Conservation (phyloP, 2,888 invertebrate genomes). For the Ennomos quercinarius region DNA sequence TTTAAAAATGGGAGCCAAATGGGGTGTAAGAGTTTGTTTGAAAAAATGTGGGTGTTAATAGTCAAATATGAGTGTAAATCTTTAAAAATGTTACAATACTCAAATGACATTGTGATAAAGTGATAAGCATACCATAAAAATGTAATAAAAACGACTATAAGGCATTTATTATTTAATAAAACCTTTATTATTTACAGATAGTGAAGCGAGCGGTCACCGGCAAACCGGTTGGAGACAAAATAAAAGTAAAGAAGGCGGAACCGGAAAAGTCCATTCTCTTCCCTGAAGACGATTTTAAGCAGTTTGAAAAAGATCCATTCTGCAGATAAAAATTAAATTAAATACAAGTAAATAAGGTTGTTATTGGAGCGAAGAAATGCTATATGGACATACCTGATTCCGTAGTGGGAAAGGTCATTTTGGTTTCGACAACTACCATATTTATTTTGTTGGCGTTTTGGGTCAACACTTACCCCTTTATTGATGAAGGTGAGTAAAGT, state of each 20-base stretch:
- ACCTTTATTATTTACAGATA: conserved; percentile 71
- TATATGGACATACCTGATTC: conserved; percentile 86
- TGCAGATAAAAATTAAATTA: conserved; percentile 62
- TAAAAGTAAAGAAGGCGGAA: conserved; percentile 67
- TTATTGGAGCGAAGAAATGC: conserved; percentile 31
- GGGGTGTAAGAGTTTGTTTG: too few relatives aligned
- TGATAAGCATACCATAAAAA: too few relatives aligned
- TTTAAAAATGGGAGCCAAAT: too few relatives aligned
- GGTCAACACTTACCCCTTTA: conserved; percentile 89
- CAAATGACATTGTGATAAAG: too few relatives aligned
- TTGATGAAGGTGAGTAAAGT: conserved; percentile 81
- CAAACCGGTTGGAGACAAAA: conserved; percentile 70
- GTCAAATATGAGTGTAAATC: too few relatives aligned
- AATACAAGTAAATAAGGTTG: conserved; percentile 8
- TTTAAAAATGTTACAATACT: too few relatives aligned
- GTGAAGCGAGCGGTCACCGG: conserved; percentile 84
- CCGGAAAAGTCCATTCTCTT: conserved; percentile 86
- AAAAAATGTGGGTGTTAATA: too few relatives aligned
- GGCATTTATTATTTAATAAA: neutral
- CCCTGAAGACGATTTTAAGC: conserved; percentile 86
- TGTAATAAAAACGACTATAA: too few relatives aligned
- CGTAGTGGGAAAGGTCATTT: conserved; percentile 84
- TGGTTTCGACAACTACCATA: conserved; percentile 78
- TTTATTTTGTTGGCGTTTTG: conserved; percentile 87
- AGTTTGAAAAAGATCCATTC: conserved; percentile 87